phyloP scores from a whole-genome alignment of 2,888 invertebrate genomes.

The Lasioglossum calceatum region DNA sequence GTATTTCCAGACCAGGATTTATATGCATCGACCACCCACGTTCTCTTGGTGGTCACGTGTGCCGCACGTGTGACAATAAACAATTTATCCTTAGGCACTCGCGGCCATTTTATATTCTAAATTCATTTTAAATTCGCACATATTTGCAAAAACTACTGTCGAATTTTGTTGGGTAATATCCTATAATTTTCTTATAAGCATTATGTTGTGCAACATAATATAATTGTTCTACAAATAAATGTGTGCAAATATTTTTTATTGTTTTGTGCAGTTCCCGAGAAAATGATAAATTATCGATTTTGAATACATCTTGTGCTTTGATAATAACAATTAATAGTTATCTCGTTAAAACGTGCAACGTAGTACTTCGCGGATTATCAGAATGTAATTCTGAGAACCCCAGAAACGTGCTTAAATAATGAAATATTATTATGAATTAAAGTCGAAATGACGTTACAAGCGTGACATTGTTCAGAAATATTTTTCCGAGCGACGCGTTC shows the following conservation, averaged over 20 bases:
- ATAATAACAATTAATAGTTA: neutral
- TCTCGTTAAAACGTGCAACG: neutral
- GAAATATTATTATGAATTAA: neutral
- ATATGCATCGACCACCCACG: neutral
- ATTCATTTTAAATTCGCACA: neutral
- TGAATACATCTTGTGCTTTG: neutral
- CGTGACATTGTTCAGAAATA: neutral
- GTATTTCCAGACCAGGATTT: neutral
- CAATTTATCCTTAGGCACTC: neutral
- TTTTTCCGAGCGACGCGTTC: neutral
- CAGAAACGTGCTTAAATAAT: neutral
- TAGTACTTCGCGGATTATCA: neutral
- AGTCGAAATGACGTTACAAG: neutral
- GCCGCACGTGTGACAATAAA: neutral
- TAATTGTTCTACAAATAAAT: neutral
- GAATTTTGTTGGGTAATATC: neutral
- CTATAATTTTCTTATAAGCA: neutral
- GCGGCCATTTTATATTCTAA: neutral
- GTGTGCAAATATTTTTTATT: neutral
- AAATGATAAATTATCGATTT: neutral
- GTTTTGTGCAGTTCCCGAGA: neutral
- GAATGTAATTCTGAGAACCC: neutral
- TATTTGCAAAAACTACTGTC: neutral
- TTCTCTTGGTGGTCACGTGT: neutral
- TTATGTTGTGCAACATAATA: neutral